Conservation (phyloP, 92 coral and sea anemone species). For the Actinernus sp. region DNA sequence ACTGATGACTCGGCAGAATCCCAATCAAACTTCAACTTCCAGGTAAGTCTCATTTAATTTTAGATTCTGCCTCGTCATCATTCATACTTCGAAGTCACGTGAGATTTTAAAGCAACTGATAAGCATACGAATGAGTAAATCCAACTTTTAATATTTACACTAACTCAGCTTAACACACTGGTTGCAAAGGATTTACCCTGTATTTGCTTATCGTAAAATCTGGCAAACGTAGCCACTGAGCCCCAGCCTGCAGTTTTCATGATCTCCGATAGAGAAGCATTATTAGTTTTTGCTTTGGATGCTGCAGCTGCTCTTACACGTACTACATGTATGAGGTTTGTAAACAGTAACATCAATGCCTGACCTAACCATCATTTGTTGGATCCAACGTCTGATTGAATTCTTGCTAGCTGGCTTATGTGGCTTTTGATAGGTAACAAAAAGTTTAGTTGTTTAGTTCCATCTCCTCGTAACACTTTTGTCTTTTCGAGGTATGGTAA, state of each 20-base stretch:
- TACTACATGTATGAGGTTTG: slow-evolving; percentile 71
- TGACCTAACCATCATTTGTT: slow-evolving; percentile 33
- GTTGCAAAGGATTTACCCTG: too few relatives aligned
- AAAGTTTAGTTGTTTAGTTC: slow-evolving; percentile 49
- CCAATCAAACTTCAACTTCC: slow-evolving; percentile 77
- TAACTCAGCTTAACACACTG: too few relatives aligned
- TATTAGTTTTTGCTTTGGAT: slow-evolving; percentile 48
- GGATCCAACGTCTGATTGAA: slow-evolving; percentile 53
- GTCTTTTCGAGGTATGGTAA: slow-evolving; percentile 34
- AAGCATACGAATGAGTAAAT: slow-evolving; percentile 47
- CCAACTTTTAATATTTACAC: too few relatives aligned
- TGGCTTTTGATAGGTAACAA: slow-evolving; percentile 67
- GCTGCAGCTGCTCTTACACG: slow-evolving; percentile 63
- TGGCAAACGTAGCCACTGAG: slow-evolving; percentile 54
- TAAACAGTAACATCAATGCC: slow-evolving; percentile 52
- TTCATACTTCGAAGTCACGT: slow-evolving; percentile 56
- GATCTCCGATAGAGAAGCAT: slow-evolving; percentile 47
- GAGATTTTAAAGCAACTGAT: slow-evolving; percentile 78
- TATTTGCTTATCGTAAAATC: slow-evolving; percentile 53
- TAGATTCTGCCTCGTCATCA: slow-evolving; percentile 49
- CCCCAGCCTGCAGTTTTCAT: slow-evolving; percentile 72
- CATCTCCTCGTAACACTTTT: slow-evolving; percentile 23
- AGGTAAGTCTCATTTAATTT: slow-evolving; percentile 59
- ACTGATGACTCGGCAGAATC: slow-evolving; percentile 72
- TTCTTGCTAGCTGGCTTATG: slow-evolving; percentile 64